Evolutionary conservation across 2,113 vertebrate species (phyloP).

Genomic region (Apteryx owenii): DNA sequence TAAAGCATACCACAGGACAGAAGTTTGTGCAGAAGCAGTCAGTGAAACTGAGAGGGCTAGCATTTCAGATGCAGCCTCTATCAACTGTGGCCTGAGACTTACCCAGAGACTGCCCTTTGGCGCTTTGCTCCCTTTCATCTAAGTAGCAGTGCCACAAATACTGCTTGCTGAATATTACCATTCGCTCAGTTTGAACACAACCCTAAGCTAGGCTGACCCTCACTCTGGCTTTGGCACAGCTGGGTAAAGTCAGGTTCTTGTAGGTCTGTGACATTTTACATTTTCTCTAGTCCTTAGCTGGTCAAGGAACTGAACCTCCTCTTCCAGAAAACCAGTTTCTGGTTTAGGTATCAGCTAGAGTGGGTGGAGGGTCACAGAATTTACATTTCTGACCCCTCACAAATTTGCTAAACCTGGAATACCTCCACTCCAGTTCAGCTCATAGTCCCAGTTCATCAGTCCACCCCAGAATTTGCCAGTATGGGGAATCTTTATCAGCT

Average conservation of each 20-base stretch:
- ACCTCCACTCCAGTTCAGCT: neutral
- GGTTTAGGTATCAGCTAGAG: neutral
- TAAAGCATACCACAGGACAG: neutral
- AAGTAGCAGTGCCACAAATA: neutral
- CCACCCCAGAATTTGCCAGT: neutral
- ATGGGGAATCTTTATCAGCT: neutral
- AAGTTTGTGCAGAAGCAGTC: neutral
- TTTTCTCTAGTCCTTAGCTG: neutral
- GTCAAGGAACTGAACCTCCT: accelerated
- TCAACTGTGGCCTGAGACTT: neutral
- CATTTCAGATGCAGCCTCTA: neutral
- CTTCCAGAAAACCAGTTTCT: neutral
- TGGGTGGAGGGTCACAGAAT: neutral
- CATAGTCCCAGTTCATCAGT: accelerated
- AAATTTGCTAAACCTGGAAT: neutral
- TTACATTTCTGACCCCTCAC: neutral
- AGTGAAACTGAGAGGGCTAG: neutral
- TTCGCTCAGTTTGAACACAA: neutral
- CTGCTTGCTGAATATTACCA: neutral
- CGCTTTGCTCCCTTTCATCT: neutral
- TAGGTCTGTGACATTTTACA: neutral
- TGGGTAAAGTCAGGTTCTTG: neutral
- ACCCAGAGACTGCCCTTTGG: neutral
- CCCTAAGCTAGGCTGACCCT: neutral
- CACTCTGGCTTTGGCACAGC: neutral